Base-by-base conservation (phyloP, 2,113 vertebrate species). In the Notarius lentiginosus region DNA sequence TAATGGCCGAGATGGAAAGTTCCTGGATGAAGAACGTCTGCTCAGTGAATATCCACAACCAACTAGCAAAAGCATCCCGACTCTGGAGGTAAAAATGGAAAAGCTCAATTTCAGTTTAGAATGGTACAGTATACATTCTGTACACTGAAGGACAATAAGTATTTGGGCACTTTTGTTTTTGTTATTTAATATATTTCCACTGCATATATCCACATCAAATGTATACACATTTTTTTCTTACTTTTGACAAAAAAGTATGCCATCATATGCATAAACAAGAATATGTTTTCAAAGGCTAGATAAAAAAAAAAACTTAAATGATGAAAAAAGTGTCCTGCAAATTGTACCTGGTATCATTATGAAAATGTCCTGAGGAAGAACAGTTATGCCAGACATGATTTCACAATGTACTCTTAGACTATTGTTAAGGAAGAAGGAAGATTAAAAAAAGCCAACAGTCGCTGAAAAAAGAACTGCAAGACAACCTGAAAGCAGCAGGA, bases 21-120 rank as follows among this genome's bases (percentile, higher is more conserved):
- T 99, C 91, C 90, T 99, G 94, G 98, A 99, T 0, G 98, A 99
- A 82, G 98, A 99, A 56, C 93, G 96, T 14, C 92, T 97, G 15
- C 94, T 99, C 2, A 93, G 96, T 22, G 97, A 99, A 90, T 98
- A 98, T 88, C 97, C 97, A 0, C 97, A 98, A 92, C 96, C 97
- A 0, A 87, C 89, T 87, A 96, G 95, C 93, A 94, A 93, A 88
- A 96, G 96, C 0, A 95, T 99, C n/a, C 97, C 97, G 0, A 95
- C 95, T 6, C 89, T 99, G 6, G 98, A 99, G 98, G 98, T 99
- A 85, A 73, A 81, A 41, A 61, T 9, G 14, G 14, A 55, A 17
- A 79, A 30, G 20, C 4, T 75, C 6, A 73, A 51, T 55, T 6
- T 77, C 27, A 9, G 4, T 81, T 81, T 61, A 47, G 20, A 81